phyloP scores from a whole-genome alignment of 2,113 vertebrate genomes.

The Entomyzon cyanotis region DNA sequence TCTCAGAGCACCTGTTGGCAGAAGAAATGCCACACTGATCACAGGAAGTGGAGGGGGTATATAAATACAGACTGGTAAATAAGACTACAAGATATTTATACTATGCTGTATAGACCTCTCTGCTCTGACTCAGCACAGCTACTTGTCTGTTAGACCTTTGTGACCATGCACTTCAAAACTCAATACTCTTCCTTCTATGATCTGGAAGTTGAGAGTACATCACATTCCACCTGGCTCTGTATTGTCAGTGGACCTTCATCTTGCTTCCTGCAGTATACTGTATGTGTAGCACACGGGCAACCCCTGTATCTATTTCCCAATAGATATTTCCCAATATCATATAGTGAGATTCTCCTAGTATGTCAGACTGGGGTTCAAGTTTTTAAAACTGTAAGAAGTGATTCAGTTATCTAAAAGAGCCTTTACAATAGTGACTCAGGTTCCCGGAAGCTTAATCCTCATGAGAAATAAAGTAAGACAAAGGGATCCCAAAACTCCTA shows the following conservation, averaged over 20 bases:
- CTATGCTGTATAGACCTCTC: neutral
- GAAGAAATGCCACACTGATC: neutral
- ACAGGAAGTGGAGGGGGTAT: neutral
- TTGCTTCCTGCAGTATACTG: neutral
- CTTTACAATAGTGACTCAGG: neutral
- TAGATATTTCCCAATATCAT: neutral
- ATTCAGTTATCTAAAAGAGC: neutral
- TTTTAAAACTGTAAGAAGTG: neutral
- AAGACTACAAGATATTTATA: neutral
- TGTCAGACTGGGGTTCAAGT: neutral
- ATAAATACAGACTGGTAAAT: neutral
- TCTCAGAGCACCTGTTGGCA: neutral
- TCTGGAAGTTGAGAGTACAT: neutral
- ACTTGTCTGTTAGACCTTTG: neutral
- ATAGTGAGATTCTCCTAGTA: neutral
- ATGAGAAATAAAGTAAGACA: neutral
- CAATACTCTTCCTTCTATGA: neutral
- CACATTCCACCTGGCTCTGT: neutral
- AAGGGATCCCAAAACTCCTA: neutral
- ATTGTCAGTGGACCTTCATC: neutral
- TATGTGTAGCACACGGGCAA: neutral
- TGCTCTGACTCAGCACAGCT: neutral
- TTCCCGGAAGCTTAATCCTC: neutral
- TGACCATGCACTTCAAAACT: neutral
- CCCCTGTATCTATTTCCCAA: neutral